Evolutionary conservation across 2,888 invertebrate species (phyloP).

Genomic region (Drosophila macrospina): DNA sequence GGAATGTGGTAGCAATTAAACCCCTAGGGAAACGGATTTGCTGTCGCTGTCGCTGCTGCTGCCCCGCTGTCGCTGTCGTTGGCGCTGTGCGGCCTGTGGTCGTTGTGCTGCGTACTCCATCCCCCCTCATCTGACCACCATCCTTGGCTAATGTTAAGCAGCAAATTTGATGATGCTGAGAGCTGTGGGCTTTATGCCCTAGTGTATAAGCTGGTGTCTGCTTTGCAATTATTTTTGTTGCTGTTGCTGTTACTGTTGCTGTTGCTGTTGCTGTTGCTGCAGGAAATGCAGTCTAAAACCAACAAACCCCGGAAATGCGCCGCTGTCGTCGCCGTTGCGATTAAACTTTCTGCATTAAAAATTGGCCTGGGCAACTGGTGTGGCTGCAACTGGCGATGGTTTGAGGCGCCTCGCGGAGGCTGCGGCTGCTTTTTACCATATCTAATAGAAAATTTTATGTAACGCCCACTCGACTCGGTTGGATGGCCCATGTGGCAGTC

Average conservation of each 20-base stretch:
- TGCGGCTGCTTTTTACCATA: slow-evolving; percentile 70
- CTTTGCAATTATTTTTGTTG: slow-evolving; percentile 3
- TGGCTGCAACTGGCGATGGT: slow-evolving; percentile 23
- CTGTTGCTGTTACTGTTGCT: slow-evolving; percentile 4
- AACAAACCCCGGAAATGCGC: slow-evolving; percentile 74
- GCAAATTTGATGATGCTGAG: slow-evolving; percentile 70
- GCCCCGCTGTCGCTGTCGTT: slow-evolving; percentile 24
- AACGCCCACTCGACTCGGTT: slow-evolving; percentile 42
- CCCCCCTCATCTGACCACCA: slow-evolving; percentile 22
- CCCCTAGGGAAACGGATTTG: slow-evolving; percentile 50
- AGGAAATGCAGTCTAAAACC: slow-evolving; percentile 72
- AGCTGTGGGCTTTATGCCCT: slow-evolving; percentile 4
- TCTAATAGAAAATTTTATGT: slow-evolving; percentile 80
- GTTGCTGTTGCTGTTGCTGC: slow-evolving; percentile 29
- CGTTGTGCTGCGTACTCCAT: slow-evolving; percentile 29
- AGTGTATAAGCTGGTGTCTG: slow-evolving; percentile 12
- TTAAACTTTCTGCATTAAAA: slow-evolving; percentile 78
- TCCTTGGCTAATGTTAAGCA: slow-evolving; percentile 51
- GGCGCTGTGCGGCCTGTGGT: slow-evolving; percentile 20
- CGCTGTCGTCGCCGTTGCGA: slow-evolving; percentile 57
- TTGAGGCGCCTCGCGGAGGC: slow-evolving; percentile 30
- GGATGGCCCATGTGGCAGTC: slow-evolving; percentile 47
- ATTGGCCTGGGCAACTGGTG: slow-evolving; percentile 29
- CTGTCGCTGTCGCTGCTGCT: slow-evolving; percentile 21
- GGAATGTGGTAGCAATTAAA: slow-evolving; percentile 46